Percentiles rank a stretch among this genome's conserved stretches.
These are phyloP conservation scores for Recurvirostra avosetta DNA, from an alignment of 2,113 vertebrate genomes.

Conservation along the genomic window DNA sequence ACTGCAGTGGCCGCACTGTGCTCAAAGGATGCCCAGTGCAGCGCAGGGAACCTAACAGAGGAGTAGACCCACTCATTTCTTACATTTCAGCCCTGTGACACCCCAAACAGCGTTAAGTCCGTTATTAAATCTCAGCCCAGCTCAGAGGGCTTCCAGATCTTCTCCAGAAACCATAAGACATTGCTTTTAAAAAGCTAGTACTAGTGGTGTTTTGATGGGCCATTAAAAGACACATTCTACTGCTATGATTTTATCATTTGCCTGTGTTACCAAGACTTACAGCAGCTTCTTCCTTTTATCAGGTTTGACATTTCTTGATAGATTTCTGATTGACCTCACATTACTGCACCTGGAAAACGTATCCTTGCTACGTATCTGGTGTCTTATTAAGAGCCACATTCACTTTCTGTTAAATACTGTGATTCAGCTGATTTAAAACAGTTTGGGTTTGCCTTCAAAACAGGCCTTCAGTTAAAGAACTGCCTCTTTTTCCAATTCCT, in stretches of 20 bases:
- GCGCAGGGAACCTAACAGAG: neutral
- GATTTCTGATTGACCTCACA: neutral
- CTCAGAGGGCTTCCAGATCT: neutral
- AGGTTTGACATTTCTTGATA: neutral
- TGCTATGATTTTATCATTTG: neutral
- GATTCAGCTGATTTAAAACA: neutral
- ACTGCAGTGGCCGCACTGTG: rapidly evolving
- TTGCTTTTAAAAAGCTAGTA: neutral
- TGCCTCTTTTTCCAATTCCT: neutral
- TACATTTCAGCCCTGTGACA: neutral
- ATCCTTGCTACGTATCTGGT: neutral
- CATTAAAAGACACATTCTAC: neutral
- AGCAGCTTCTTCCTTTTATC: neutral
- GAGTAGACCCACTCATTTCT: neutral
- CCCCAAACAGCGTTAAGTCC: neutral
- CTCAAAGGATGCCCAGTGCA: neutral
- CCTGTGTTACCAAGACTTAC: neutral
- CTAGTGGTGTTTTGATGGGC: neutral
- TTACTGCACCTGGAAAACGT: neutral
- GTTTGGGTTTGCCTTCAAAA: neutral
- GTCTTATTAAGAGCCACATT: neutral
- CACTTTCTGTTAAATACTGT: neutral
- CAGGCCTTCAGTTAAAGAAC: neutral
- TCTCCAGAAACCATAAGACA: neutral
- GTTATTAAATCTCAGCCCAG: neutral